Base-by-base conservation (phyloP, 2,113 vertebrate species). In the Oncorhynchus clarkii region DNA sequence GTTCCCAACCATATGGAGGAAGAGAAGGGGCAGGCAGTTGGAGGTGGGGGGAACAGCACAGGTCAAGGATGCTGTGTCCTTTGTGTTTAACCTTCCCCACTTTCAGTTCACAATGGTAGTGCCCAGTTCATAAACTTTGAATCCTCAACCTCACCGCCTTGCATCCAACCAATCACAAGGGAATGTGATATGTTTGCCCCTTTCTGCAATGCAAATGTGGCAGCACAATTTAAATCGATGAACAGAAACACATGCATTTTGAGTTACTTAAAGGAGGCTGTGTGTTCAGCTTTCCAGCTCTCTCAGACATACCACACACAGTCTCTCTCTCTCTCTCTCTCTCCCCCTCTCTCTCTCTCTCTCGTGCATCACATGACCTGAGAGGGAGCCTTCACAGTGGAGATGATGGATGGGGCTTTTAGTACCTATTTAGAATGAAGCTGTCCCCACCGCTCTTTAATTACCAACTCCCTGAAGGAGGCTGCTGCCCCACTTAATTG, bases 361-460 rank as follows among this genome's bases (percentile, higher is more conserved):
- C 7, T 39, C 7, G 57, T 59, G 81, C 85, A 85, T 93, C 93
- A 93, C 92, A 88, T 93, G 93, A 93, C 59, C 59, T 84, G 90
- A 86, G 87, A 86, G 82, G 68, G 87, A 90, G 85, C 83, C 84
- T 83, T 94, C 92, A 89, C 87, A 90, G 87, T 87, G 88, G 85
- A 89, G 89, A 93, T 93, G 93, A 94, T 94, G 92, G 91, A 94
- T 92, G 92, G 92, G 87, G 92, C 92, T 93, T 94, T 94, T 94
- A 94, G 92, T 93, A 93, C 92, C 92, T 94, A 92, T 94, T 94
- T 94, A 93, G 92, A 94, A 94, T 93, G 93, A 94, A 93, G 93
- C 93, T 93, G 92, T 94, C 93, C 92, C 91, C 92, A 90, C 92
- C 81, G 79, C 90, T 89, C 92, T 92, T 91, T 94, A 93, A 94